phyloP scores from a whole-genome alignment of 2,113 vertebrate genomes.

The Otis tarda region DNA sequence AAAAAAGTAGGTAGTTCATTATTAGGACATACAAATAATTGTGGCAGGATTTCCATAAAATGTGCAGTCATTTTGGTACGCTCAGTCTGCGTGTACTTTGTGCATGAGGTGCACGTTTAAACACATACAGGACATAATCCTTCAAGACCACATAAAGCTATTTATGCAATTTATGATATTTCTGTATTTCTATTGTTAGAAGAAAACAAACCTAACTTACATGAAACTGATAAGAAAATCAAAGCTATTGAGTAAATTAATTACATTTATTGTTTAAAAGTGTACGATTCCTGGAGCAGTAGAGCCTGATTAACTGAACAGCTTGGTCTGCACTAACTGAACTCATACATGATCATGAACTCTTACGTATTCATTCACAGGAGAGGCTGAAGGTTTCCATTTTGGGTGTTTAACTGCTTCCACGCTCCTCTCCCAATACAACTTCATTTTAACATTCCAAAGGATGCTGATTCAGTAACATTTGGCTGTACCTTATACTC shows the following conservation, averaged over 20 bases:
- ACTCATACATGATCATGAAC: background rate
- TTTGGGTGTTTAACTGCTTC: background rate
- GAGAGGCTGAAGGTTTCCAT: background rate
- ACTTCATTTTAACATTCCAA: background rate
- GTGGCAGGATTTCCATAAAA: background rate
- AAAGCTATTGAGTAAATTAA: background rate
- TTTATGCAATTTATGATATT: background rate
- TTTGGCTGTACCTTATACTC: background rate
- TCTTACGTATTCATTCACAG: background rate
- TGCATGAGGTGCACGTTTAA: background rate
- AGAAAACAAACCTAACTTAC: background rate
- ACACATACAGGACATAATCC: background rate
- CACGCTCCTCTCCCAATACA: background rate
- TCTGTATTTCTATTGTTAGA: background rate
- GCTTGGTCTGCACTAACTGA: background rate
- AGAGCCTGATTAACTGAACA: background rate
- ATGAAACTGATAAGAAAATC: background rate
- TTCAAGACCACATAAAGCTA: background rate
- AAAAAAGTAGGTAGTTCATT: background rate
- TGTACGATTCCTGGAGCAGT: fast-evolving
- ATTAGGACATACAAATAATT: background rate
- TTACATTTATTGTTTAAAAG: background rate
- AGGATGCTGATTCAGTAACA: background rate
- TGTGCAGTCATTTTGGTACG: fast-evolving
- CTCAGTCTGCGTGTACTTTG: background rate